Evolutionary conservation across 2,888 invertebrate genomes (phyloP).

Genomic region (Dendrolimus pini): DNA sequence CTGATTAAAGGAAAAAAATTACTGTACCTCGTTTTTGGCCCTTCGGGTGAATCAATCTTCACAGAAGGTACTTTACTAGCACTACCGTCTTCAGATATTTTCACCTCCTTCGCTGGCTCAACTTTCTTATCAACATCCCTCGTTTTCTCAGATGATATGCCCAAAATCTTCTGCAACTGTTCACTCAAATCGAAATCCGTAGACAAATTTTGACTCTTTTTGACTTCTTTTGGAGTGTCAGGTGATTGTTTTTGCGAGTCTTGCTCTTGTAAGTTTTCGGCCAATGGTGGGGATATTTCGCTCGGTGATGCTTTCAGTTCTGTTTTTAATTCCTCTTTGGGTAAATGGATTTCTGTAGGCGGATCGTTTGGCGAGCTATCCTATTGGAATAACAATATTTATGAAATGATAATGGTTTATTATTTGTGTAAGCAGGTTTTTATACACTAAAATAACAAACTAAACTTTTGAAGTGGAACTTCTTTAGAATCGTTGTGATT

Average conservation of each 20-base stretch:
- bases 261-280: constrained; percentile 39
- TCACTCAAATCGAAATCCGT: constrained; percentile 71
- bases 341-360: constrained; percentile 63
- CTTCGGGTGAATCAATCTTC: constrained; percentile 69
- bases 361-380: constrained; percentile 64
- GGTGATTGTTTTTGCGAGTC: constrained; percentile 65
- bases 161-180: constrained; percentile 68
- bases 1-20: no score
- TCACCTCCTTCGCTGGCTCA: constrained; percentile 57
- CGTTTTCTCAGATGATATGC: constrained; percentile 67
- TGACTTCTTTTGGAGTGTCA: constrained; percentile 62
- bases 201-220: constrained; percentile 68
- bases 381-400: not conserved
- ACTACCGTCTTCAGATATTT: constrained; percentile 49
- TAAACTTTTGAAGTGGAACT: no score
- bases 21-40: constrained; percentile 52
- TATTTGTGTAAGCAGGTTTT: no score
- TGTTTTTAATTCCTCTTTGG: constrained; percentile 43
- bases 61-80: constrained; percentile 59
- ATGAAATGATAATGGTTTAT: no score
- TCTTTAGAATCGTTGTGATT: no score
- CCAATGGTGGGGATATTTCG: constrained; percentile 63
- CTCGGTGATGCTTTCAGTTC: constrained; percentile 63
- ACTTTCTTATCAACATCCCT: constrained; percentile 50
- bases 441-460: no score